A percentile compares a stretch with the other conserved stretches of the same genome.
Evolutionary conservation across 2,113 vertebrate genomes (phyloP).

Genomic region (Indicator indicator): DNA sequence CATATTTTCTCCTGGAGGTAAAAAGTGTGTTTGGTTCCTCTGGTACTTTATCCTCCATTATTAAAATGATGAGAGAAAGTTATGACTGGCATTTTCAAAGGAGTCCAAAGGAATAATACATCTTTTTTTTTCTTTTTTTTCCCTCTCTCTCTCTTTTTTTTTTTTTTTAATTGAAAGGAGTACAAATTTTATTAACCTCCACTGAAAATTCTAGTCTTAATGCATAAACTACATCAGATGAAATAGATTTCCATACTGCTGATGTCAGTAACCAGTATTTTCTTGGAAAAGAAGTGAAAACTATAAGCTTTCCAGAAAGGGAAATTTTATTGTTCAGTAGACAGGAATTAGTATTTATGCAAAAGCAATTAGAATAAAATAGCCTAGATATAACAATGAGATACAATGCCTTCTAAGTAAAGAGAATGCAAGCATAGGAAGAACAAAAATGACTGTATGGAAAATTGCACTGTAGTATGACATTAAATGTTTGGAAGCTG

Average conservation of each 20-base stretch:
- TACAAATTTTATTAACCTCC: slow-evolving; percentile 5
- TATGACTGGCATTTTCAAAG: not conserved
- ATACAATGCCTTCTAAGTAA: not conserved
- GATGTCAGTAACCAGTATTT: not conserved
- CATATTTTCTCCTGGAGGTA: not conserved
- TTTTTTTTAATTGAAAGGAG: not conserved
- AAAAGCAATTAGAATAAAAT: not conserved
- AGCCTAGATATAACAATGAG: not conserved
- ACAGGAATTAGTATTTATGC: not conserved
- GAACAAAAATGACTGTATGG: not conserved
- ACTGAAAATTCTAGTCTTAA: not conserved
- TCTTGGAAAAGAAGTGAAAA: slow-evolving; percentile 21
- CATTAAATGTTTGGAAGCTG: not conserved
- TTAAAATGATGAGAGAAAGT: not conserved
- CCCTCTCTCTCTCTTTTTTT: too few species aligned
- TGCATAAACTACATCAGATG: not conserved
- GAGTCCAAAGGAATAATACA: not conserved
- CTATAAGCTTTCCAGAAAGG: not conserved
- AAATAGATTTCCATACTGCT: not conserved
- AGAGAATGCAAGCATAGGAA: not conserved
- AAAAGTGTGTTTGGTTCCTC: not conserved
- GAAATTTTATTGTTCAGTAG: not conserved
- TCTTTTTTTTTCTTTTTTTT: not conserved
- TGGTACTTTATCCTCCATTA: not conserved
- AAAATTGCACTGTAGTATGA: not conserved